Evolutionary conservation across 1,140 invertebrate genomes (phyloP).

Genomic region (Neelides sp.): DNA sequence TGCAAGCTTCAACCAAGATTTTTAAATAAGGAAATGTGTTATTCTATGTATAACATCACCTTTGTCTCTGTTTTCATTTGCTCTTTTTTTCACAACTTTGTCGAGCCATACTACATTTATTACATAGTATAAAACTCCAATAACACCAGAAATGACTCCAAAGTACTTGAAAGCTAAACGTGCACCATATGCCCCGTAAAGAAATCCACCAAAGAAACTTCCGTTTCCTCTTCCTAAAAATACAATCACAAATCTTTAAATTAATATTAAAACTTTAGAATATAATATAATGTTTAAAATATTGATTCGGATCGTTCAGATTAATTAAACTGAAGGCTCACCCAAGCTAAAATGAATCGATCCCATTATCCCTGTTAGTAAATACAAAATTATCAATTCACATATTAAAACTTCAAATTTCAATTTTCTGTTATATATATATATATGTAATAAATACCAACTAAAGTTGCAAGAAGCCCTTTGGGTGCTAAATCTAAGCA

Average conservation of each 20-base stretch:
- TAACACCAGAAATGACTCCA: conserved; percentile 52
- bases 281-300: conserved; percentile 1
- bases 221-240: conserved; percentile 55
- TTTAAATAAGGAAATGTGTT: too few relatives aligned
- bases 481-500: conserved; percentile 64
- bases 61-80: not conserved
- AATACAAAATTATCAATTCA: too few relatives aligned
- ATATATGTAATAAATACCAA: too few relatives aligned
- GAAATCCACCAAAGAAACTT: conserved; percentile 61
- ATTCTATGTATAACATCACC: too few relatives aligned
- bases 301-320: not conserved
- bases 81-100: conserved; percentile 34
- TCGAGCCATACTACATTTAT: conserved; percentile 58
- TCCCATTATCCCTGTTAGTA: conserved; percentile 46
- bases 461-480: conserved; percentile 63
- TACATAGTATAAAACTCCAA: conserved; percentile 53
- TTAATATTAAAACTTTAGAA: not conserved
- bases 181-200: conserved; percentile 57
- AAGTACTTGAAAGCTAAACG: conserved; percentile 60
- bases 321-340: conserved; percentile 33
- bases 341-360: conserved; percentile 71
- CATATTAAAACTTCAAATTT: too few relatives aligned
- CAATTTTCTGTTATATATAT: too few relatives aligned
- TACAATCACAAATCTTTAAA: not conserved
- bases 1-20: too few relatives aligned